Evolutionary conservation across 1,140 invertebrate genomes (phyloP).

Genomic region (Trichonephila inaurata): DNA sequence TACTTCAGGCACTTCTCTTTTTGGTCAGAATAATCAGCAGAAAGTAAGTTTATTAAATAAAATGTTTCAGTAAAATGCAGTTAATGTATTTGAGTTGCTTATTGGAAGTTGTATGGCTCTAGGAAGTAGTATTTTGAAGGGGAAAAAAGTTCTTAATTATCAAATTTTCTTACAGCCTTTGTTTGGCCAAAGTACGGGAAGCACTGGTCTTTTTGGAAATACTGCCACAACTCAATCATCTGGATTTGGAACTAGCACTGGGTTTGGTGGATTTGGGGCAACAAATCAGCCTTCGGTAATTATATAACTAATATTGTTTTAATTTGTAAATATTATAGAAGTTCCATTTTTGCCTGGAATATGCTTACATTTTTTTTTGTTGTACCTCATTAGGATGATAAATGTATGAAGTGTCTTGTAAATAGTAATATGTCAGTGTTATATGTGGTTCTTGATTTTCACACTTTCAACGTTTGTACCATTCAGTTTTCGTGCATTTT

Average conservation of each 20-base stretch:
- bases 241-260: conserved; percentile 77
- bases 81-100: no score
- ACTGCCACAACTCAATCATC: conserved; percentile 78
- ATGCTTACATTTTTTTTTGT: no score
- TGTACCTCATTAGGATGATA: no score
- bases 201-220: conserved; percentile 78
- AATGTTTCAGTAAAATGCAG: no score
- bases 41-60: conserved; percentile 50
- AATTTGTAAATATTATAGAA: no score
- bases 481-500: no score
- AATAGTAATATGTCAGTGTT: no score
- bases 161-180: conserved; percentile 47
- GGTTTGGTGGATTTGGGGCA: conserved; percentile 83
- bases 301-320: background rate
- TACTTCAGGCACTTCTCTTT: conserved; percentile 77
- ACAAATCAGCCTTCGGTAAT: conserved; percentile 78
- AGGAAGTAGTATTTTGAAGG: background rate
- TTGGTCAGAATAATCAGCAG: conserved; percentile 78
- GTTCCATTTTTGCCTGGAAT: no score
- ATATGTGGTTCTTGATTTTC: no score
- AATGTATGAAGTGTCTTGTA: no score
- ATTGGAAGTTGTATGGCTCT: no score
- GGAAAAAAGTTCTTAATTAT: background rate
- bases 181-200: conserved; percentile 74
- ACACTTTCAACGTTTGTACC: no score